Evolutionary conservation across 2,797 vertebrate genomes (phyloP).

Genomic region (Eptatretus atami): DNA sequence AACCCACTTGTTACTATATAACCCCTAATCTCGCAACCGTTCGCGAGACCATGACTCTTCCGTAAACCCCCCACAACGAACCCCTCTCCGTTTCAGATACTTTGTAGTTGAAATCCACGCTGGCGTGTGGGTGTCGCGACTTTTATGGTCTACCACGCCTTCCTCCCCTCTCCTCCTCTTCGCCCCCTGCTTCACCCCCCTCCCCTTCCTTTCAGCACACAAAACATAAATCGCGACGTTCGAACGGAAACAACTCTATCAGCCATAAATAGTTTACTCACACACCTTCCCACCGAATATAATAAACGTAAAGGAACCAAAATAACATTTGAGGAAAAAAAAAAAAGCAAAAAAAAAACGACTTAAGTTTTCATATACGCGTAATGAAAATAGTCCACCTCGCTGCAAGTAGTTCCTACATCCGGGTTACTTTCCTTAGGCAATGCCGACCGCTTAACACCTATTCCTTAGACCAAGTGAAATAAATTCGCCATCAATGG

Average conservation of each 20-base stretch:
- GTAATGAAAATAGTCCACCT: not conserved
- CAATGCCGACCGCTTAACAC: slow-evolving; percentile 56
- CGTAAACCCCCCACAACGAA: no score
- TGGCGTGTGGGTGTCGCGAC: no score
- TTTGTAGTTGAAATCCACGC: no score
- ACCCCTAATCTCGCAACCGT: no score
- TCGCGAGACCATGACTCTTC: no score
- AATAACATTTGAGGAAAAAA: slow-evolving; percentile 1
- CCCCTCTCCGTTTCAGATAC: no score
- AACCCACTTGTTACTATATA: no score
- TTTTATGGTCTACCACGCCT: not conserved
- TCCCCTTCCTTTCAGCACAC: not conserved
- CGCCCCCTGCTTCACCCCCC: not conserved
- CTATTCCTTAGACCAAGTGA: slow-evolving; percentile 50
- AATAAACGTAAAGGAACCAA: slow-evolving; percentile 13
- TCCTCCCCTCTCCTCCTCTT: not conserved
- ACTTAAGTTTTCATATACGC: not conserved
- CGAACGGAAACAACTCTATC: not conserved
- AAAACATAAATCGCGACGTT: not conserved
- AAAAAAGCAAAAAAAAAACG: not conserved
- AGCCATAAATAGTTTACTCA: not conserved
- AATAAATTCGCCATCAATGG: slow-evolving; percentile 31
- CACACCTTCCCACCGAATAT: not conserved
- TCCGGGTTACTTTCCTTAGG: slow-evolving; percentile 62
- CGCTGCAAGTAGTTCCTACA: slow-evolving; percentile 16